Percentiles rank a stretch among this genome's conserved stretches.
Conservation (phyloP, 2,888 invertebrate genomes). For the Drosophila longiperda region DNA sequence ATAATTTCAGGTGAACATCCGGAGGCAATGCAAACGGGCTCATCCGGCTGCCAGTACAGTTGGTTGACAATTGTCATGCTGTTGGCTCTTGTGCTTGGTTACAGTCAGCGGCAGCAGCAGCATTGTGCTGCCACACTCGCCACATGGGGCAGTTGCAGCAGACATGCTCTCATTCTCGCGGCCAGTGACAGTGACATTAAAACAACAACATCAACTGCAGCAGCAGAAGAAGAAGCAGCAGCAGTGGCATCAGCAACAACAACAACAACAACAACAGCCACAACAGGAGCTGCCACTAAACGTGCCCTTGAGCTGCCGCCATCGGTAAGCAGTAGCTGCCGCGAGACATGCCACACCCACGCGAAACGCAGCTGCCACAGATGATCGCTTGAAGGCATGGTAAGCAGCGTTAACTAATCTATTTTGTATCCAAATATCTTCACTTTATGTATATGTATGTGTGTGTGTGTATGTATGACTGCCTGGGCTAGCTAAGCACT, state of each 20-base stretch:
- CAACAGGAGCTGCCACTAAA: slow-evolving; percentile 18
- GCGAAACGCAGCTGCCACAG: slow-evolving; percentile 63
- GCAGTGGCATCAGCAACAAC: slow-evolving; percentile 1
- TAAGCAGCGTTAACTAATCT: slow-evolving; percentile 35
- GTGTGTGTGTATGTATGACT: slow-evolving; percentile 18
- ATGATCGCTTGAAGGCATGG: slow-evolving; percentile 57
- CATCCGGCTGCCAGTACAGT: slow-evolving; percentile 85
- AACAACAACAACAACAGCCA: slow-evolving; percentile 18
- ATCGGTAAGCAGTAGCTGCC: slow-evolving; percentile 40
- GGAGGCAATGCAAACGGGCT: slow-evolving; percentile 85
- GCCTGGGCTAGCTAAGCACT: slow-evolving; percentile 29
- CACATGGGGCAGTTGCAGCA: slow-evolving; percentile 42
- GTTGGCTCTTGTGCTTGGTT: slow-evolving; percentile 78
- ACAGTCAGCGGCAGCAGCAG: slow-evolving; percentile 61
- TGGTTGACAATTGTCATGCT: slow-evolving; percentile 84
- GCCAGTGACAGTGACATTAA: slow-evolving; percentile 53
- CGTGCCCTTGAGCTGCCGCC: slow-evolving; percentile 30
- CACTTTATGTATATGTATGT: slow-evolving; percentile 12
- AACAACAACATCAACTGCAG: slow-evolving; percentile 18
- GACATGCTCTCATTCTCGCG: slow-evolving; percentile 28
- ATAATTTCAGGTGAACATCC: slow-evolving; percentile 86
- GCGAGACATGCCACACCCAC: slow-evolving; percentile 37
- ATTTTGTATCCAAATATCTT: slow-evolving; percentile 18
- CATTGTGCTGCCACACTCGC: slow-evolving; percentile 41
- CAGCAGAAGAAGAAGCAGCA: slow-evolving; percentile 21